Base-by-base conservation (phyloP, 2,797 vertebrate species). In the Argya squamiceps region DNA sequence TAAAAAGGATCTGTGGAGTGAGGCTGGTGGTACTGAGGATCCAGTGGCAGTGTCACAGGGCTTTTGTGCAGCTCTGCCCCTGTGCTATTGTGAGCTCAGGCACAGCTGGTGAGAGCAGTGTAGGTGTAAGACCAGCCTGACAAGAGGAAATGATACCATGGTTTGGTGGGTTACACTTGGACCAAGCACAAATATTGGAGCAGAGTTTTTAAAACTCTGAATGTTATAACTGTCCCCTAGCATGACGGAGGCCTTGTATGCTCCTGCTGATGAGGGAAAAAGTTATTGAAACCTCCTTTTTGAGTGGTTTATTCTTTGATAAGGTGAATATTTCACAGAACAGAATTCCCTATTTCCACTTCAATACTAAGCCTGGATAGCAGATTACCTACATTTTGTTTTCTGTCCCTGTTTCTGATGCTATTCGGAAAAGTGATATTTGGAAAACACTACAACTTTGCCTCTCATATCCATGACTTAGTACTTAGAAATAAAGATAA, bases 71-170 rank as follows among this genome's bases (percentile, higher is more conserved):
- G 13, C 27, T 68, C 75, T 75, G 49, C 20, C 36, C 67, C 39
- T 5, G 13, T 49, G 68, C 50, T 64, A 0, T 23, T 0, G 1
- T 44, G 63, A 77, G 41, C 32, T 70, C 34, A 29, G 26, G 20
- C 39, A 12, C 3, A 37, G 43, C 1, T 69, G 39, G 13, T 53
- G 44, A 37, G 22, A 69, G 60, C 3, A 1, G 19, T 22, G 39
- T 37, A 52, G 36, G 18, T 44, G n/a, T 36, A 39, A 59, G 55
- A 36, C 12, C 60, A 59, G 11, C 30, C 23, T 64, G 53, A 27
- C 14, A 60, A 34, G 37, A 24, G 34, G 20, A 46, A 47, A 12
- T 7, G 6, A 23, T 24, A 37, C 46, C 39, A 11, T 64, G 34
- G 11, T 58, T 78, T 82, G 11, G 5, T 30, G 60, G n/a, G 27